These are phyloP conservation scores for Melanotaenia trifasciata DNA, from an alignment of 2,797 vertebrate genomes.

Conservation along the genomic window DNA sequence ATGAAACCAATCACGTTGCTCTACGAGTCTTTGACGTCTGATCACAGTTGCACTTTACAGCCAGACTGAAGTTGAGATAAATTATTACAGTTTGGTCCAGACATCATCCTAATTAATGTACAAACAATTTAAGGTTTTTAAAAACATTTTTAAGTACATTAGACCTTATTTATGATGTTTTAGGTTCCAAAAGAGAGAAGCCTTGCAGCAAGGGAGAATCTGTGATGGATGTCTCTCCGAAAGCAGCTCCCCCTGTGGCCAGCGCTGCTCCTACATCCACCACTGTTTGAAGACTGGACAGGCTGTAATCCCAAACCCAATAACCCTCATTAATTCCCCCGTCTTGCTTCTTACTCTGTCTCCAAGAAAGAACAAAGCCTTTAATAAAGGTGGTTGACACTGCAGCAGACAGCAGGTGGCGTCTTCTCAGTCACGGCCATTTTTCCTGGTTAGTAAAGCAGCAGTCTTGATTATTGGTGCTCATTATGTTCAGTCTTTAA, in stretches of 20 bases:
- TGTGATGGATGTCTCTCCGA: slow-evolving; percentile 67
- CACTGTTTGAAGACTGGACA: slow-evolving; percentile 63
- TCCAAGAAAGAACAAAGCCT: slow-evolving; percentile 42
- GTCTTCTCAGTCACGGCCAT: slow-evolving; percentile 22
- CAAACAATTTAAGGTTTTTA: neutral
- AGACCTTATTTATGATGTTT: neutral
- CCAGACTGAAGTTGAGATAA: neutral
- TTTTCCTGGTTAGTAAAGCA: slow-evolving; percentile 16
- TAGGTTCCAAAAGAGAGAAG: slow-evolving; percentile 57
- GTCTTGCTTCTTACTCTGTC: slow-evolving; percentile 46
- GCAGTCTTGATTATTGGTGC: slow-evolving; percentile 22
- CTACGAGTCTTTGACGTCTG: neutral
- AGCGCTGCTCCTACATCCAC: slow-evolving; percentile 63
- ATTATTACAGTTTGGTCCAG: neutral
- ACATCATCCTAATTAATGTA: neutral
- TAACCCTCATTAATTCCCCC: slow-evolving; percentile 1
- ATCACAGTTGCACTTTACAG: neutral
- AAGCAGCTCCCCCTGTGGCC: slow-evolving; percentile 59
- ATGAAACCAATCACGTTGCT: neutral
- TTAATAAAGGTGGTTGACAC: slow-evolving; percentile 30
- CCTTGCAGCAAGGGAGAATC: slow-evolving; percentile 42
- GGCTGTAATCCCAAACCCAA: neutral
- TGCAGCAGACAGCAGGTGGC: slow-evolving; percentile 19
- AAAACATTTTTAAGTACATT: neutral
- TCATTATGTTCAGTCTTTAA: neutral